Evolutionary conservation across 2,888 invertebrate genomes (phyloP).

Genomic region (Steinernema scapterisci): DNA sequence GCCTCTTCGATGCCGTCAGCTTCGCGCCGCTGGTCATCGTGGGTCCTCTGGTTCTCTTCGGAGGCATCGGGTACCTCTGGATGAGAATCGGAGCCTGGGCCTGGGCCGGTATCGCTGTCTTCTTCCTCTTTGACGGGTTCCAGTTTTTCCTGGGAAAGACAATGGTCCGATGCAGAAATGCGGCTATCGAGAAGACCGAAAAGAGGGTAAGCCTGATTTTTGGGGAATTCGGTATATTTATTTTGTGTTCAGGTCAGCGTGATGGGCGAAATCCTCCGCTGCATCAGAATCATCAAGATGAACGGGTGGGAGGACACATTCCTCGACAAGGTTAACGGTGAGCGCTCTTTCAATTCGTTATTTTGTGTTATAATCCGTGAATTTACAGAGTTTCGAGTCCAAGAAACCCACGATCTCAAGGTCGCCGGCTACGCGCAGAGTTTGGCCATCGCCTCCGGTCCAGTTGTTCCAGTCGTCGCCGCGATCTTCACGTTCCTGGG

Average conservation of each 20-base stretch:
- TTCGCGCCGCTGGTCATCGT: constrained; percentile 69
- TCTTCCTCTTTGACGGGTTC: constrained; percentile 68
- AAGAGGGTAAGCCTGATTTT: constrained; percentile 50
- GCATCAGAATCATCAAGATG: constrained; percentile 75
- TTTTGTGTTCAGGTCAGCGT: constrained; percentile 69
- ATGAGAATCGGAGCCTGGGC: constrained; percentile 69
- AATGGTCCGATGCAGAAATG: constrained; percentile 61
- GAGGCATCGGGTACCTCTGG: constrained; percentile 68
- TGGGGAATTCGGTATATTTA: background rate
- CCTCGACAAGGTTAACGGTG: constrained; percentile 69
- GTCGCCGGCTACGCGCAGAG: constrained; percentile 74
- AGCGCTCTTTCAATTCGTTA: no score
- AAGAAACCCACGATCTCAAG: constrained; percentile 72
- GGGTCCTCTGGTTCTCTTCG: constrained; percentile 69
- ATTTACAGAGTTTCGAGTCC: constrained; percentile 71
- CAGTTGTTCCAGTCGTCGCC: constrained; percentile 74
- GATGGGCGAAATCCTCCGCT: constrained; percentile 73
- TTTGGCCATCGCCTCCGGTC: constrained; percentile 73
- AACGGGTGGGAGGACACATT: constrained; percentile 76
- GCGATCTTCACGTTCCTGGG: constrained; percentile 74
- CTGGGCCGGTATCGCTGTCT: constrained; percentile 68
- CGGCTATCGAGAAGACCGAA: constrained; percentile 64
- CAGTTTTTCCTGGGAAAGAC: constrained; percentile 65
- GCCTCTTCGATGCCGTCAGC: constrained; percentile 69
- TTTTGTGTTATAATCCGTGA: no score